A percentile compares a stretch with the other conserved stretches of the same genome.
Conservation (phyloP, 2,797 vertebrate genomes). For the Choloepus didactylus region DNA sequence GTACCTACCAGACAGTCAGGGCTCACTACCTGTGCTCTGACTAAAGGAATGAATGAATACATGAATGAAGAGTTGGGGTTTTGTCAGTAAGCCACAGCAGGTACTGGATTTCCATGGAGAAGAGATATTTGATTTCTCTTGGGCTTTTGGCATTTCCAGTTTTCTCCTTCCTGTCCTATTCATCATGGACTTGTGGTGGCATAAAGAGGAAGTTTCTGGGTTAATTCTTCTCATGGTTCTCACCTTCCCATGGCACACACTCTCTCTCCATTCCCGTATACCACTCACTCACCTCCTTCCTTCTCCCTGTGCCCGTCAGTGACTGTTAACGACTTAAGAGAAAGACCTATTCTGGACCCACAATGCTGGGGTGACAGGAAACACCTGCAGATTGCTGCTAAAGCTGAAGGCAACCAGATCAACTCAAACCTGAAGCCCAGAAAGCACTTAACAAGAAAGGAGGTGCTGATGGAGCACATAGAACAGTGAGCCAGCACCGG, state of each 20-base stretch:
- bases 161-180: background rate
- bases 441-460: constrained; percentile 1
- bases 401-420: background rate
- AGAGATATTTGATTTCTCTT: constrained; percentile 4
- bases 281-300: background rate
- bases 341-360: background rate
- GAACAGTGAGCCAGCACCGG: background rate
- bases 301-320: background rate
- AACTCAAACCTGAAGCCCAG: background rate
- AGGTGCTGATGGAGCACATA: background rate
- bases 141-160: background rate
- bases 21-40: background rate
- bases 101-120: background rate
- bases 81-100: constrained; percentile 26
- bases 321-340: background rate
- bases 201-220: accelerated
- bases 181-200: background rate
- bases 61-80: background rate
- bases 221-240: background rate
- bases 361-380: constrained; percentile 41
- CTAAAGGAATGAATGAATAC: background rate
- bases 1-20: background rate
- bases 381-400: constrained; percentile 33
- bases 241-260: background rate
- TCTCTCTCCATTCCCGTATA: background rate